Evolutionary conservation across 1,140 invertebrate genomes (phyloP).

Genomic region (Hyles vespertilio): DNA sequence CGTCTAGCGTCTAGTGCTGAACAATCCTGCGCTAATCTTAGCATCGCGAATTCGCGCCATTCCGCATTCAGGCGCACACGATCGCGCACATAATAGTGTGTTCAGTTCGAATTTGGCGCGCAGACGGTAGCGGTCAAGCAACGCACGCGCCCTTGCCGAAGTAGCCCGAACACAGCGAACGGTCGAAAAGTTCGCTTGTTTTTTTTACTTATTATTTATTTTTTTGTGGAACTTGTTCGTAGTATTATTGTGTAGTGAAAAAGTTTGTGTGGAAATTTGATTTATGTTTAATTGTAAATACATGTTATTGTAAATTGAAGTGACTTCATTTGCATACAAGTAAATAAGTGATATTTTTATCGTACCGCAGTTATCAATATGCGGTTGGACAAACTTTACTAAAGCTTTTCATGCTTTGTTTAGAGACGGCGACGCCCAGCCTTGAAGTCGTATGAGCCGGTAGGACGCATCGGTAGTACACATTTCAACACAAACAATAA

Average conservation of each 20-base stretch:
- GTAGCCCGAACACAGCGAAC: slow-evolving; percentile 17
- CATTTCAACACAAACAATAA: slow-evolving; percentile 21
- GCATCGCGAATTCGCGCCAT: slow-evolving; percentile 4
- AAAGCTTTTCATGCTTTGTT: slow-evolving; percentile 69
- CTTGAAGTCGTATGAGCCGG: slow-evolving; percentile 41
- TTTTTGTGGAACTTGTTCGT: slow-evolving; percentile 28
- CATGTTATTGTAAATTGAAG: background rate
- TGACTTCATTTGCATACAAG: slow-evolving; percentile 10
- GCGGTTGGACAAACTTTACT: slow-evolving; percentile 38
- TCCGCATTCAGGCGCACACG: slow-evolving; percentile 21
- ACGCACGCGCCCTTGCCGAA: slow-evolving; percentile 32
- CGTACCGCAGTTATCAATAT: slow-evolving; percentile 52
- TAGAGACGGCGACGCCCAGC: slow-evolving; percentile 60
- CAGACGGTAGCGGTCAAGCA: slow-evolving; percentile 48
- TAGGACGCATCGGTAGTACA: slow-evolving; percentile 40
- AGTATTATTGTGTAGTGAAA: no score
- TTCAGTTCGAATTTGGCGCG: slow-evolving; percentile 68
- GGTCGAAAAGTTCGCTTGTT: slow-evolving; percentile 48
- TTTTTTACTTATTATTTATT: slow-evolving; percentile 59
- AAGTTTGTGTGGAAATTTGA: no score
- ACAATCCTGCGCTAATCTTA: slow-evolving; percentile 8
- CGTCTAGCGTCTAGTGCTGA: slow-evolving; percentile 13
- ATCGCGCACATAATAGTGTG: background rate
- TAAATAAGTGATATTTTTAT: slow-evolving; percentile 42
- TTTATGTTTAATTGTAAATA: background rate